Evolutionary conservation across 2,888 invertebrate species (phyloP), one percentile per base, ranked within the genome.

Genomic region (Cerastoderma edule): DNA sequence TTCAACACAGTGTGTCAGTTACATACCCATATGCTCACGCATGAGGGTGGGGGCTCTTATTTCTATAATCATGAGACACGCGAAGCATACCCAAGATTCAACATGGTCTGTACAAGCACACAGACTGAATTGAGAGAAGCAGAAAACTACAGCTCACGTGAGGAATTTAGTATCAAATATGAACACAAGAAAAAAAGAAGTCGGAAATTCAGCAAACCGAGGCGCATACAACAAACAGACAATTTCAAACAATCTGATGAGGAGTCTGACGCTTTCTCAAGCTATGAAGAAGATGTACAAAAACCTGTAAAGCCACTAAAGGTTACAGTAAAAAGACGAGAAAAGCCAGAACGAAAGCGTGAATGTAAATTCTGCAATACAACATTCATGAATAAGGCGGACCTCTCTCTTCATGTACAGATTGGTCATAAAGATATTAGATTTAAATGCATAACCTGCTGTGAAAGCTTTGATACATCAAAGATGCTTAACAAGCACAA

Each of bases 1-100:
- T 75, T 46, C 33, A 6, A 22, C 10, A 67, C 67, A 71, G 54
- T 75, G 2, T 71, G 75, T 64, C 60, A 46, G 44, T 54, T 75
- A 19, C 75, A 75, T 48, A 24, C 10, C 30, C 75, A 75, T 67
- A 50, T 75, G 6, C 30, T 63, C 30, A 22, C 48, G 8, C 75
- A 75, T 35, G 57, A 27, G 22, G 13, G 48, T 19, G 53, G 33
- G 24, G 71, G 67, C 10, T 71, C 71, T 8, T 75, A 71, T 54
- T 54, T 63, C 54, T 75, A 67, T 33, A 50, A 50, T 30, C 63
- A 75, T 63, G n/a, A 19, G n/a, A 67, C 54, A 32, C 67, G 53
- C n/a, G 67, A 60, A 32, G 75, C 67, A 27, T 71, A 67, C 27
- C 71, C 71, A 13, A 75, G 46, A 46, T 75, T 66, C 54, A 35